These are phyloP conservation scores for Matsumurasca onukii DNA, from an alignment of 1,140 invertebrate genomes.

Conservation along the genomic window DNA sequence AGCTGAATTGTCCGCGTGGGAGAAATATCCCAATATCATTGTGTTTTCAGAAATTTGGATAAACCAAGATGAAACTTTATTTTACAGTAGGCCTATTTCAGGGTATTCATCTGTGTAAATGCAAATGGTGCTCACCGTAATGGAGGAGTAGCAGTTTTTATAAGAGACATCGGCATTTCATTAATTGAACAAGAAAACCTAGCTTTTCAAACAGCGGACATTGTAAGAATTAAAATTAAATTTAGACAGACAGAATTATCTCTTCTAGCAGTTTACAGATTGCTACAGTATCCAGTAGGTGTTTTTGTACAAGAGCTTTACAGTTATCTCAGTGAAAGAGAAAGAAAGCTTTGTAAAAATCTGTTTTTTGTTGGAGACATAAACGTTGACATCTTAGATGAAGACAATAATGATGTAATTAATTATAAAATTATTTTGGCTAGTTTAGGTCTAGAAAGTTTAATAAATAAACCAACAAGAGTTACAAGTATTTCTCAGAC, in stretches of 20 bases:
- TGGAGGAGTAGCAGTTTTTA: constrained; percentile 1
- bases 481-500: constrained; percentile 3
- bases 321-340: background rate
- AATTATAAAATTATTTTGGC: constrained; percentile 7
- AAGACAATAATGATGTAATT: background rate
- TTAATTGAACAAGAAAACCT: background rate
- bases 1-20: background rate
- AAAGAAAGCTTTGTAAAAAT: background rate
- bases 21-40: constrained; percentile 1
- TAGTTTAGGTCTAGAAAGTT: constrained; percentile 2
- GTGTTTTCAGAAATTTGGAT: constrained; percentile 8
- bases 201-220: background rate
- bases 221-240: background rate
- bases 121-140: background rate
- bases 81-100: background rate
- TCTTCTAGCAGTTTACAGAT: background rate
- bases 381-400: background rate
- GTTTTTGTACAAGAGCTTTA: background rate
- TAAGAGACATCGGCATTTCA: background rate
- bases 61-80: background rate
- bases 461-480: constrained; percentile 13
- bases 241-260: background rate
- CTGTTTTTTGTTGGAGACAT: background rate
- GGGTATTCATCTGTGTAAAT: background rate
- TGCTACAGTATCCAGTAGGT: background rate